phyloP scores from a whole-genome alignment of 2,888 invertebrate species.

The Parascotia fuliginaria region DNA sequence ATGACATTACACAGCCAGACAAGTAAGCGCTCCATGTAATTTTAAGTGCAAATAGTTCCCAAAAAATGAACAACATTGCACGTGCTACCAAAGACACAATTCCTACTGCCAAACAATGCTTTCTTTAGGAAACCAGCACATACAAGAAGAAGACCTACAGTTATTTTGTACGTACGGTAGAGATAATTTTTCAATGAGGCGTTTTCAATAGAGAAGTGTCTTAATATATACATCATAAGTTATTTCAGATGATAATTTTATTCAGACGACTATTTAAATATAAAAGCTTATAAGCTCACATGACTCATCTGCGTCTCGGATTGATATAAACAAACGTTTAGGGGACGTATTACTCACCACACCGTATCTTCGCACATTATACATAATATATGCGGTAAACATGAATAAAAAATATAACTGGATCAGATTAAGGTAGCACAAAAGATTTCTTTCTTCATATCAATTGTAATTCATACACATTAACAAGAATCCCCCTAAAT shows the following conservation, averaged over 20 bases:
- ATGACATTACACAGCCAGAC: no score
- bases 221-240: no score
- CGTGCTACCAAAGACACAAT: no score
- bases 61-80: no score
- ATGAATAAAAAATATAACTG: constrained; percentile 70
- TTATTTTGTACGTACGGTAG: no score
- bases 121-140: no score
- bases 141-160: no score
- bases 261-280: constrained; percentile 42
- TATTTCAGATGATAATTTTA: constrained; percentile 42
- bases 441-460: constrained; percentile 56
- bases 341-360: constrained; percentile 57
- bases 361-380: constrained; percentile 46
- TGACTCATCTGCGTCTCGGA: constrained; percentile 62
- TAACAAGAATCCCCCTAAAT: constrained; percentile 34
- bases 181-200: no score
- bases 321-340: constrained; percentile 57
- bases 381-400: constrained; percentile 63
- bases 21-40: no score
- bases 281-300: constrained; percentile 47
- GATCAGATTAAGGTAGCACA: constrained; percentile 68
- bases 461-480: constrained; percentile 39
- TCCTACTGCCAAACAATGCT: no score
- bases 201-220: no score
- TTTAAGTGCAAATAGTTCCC: no score